phyloP scores from a whole-genome alignment of 2,888 invertebrate genomes.

The Drosophila neonasuta region DNA sequence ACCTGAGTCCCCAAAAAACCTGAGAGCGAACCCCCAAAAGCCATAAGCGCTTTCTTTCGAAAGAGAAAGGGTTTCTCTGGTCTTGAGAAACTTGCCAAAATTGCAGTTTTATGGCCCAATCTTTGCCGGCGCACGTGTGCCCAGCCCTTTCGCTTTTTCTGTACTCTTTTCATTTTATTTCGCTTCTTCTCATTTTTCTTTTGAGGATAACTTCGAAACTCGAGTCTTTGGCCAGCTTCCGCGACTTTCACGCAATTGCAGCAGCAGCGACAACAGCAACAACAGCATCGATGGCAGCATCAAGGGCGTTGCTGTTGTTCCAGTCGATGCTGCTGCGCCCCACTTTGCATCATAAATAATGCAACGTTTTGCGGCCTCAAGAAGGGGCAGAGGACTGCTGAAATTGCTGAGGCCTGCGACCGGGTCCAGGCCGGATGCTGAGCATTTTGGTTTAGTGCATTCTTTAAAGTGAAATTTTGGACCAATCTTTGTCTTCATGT shows the following conservation, averaged over 20 bases:
- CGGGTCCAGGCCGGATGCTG: constrained; percentile 48
- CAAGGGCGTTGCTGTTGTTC: constrained; percentile 53
- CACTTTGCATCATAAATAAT: constrained; percentile 65
- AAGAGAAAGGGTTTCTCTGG: constrained; percentile 72
- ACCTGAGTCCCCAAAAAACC: constrained; percentile 10
- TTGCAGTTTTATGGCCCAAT: constrained; percentile 71
- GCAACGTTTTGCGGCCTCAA: constrained; percentile 26
- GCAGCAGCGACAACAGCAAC: constrained; percentile 11
- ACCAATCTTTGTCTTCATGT: constrained; percentile 26
- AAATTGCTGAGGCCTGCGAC: constrained; percentile 28
- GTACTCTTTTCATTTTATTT: constrained; percentile 17
- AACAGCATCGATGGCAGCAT: constrained; percentile 24
- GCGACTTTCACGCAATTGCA: constrained; percentile 72
- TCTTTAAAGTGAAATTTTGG: constrained; percentile 73
- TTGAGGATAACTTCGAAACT: constrained; percentile 57
- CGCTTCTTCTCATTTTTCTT: constrained; percentile 19
- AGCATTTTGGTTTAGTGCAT: constrained; percentile 57
- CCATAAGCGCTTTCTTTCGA: constrained; percentile 68
- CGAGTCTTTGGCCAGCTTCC: constrained; percentile 60
- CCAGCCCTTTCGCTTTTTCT: constrained; percentile 74
- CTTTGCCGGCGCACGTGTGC: constrained; percentile 62
- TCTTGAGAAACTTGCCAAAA: constrained; percentile 69
- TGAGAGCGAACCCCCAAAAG: constrained; percentile 16
- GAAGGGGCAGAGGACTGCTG: constrained; percentile 16
- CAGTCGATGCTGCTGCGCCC: constrained; percentile 36